Base-by-base conservation (phyloP, 2,888 invertebrate genomes). In the Tinea semifulvella region DNA sequence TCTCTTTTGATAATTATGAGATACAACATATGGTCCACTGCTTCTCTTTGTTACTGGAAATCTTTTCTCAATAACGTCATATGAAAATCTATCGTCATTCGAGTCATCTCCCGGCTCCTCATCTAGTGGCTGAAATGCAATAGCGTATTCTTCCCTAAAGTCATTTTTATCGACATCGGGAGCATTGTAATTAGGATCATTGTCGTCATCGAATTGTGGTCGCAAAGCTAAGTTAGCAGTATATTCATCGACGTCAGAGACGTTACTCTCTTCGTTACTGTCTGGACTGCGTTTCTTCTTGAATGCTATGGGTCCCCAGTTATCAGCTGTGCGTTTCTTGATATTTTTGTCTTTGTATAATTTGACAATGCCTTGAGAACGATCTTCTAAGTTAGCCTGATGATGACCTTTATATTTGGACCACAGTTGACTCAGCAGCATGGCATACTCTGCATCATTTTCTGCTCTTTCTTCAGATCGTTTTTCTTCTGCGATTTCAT, bases 11-110 rank as follows among this genome's bases (percentile, higher is more conserved):
- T 54, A 53, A 39, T 40, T 46, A 8, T 40, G 10, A 6, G 60
- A 64, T 18, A 61, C 57, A 44, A 58, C 63, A 48, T 55, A 72
- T 11, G 61, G 67, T 11, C 71, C 76, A 49, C 84, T 85, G 42
- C 88, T 88, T 1, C 89, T 79, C 61, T 90, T 89, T 2, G 85
- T 68, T 0, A 89, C 86, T 1, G 88, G 87, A 56, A 88, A 89
- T 2, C 87, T 81, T 66, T 88, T 89, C 52, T 77, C 77, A 13
- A 72, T 59, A 6, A 61, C 55, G 43, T 74, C 76, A 46, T 74
- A 80, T 1, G 69, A 54, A 50, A 72, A 77, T 48, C 70, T 73
- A 48, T 76, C 74, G 42, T 77, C 73, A 51, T 77, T 74, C 8
- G 64, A 60, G 31, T 70, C 75, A 47, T 77, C 80, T 47, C 77